Base-by-base conservation (phyloP, 2,113 vertebrate genomes). In the Nymphicus hollandicus region DNA sequence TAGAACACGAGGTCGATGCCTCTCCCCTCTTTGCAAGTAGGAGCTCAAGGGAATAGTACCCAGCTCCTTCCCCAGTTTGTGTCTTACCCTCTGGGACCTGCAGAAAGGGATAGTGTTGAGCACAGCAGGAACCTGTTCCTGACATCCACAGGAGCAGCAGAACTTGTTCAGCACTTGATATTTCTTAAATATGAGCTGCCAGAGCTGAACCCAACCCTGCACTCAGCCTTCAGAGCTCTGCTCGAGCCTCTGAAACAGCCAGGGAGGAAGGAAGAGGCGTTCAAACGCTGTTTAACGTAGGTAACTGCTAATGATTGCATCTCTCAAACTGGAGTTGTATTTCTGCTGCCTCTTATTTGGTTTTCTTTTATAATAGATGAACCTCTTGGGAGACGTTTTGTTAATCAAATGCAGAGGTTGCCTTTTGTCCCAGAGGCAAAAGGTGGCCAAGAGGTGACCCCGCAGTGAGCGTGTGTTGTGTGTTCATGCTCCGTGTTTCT, bases 391-490 rank as follows among this genome's bases (percentile, higher is more conserved):
- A 60, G 55, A 13, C 6, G 18, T 76, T 14, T 44, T 84, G 56
- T 64, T 81, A 44, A 61, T 55, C 46, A 81, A 41, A 37, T 31
- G 72, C 35, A 65, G 41, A 65, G 31, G 7, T 39, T 68, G 39
- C 33, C 27, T 71, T 56, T 41, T 91, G 81, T 73, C 68, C 90
- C 41, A 1, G 1, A 2, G 49, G 63, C 33, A 31, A 3, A 86
- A 61, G 78, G 7, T 71, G 37, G 10, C 43, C 10, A 56, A 8
- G 53, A 4, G 13, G n/a, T 84, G 81, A 53, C 78, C 70, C 39
- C 11, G 23, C 17, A 2, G 0, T 10, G 16, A 25, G 25, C 29
- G 0, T 1, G 7, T 1, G 4, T 43, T 43, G 14, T 1, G 7
- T 65, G 41, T 31, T 69, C 13, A 12, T 0, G 1, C 47, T 25